Evolutionary conservation across 2,113 vertebrate genomes (phyloP).

Genomic region (Vimba vimba): DNA sequence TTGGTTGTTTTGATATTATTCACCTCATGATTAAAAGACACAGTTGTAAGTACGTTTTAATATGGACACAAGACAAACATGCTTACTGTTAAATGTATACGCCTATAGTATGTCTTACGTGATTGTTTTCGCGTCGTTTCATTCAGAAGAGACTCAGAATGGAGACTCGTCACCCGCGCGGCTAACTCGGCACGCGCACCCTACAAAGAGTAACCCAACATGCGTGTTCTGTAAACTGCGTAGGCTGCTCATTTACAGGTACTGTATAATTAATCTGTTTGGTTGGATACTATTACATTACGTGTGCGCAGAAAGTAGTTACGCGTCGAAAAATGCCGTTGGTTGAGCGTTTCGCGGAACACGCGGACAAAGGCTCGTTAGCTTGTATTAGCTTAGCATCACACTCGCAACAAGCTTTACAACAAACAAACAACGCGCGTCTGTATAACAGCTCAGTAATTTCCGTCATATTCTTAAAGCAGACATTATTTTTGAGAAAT

Average conservation of each 20-base stretch:
- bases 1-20: not conserved
- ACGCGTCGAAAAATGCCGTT: not conserved
- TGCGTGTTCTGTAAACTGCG: not conserved
- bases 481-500: not conserved
- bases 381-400: conserved; percentile 39
- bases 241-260: not conserved
- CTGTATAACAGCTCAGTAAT: not conserved
- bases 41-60: not conserved
- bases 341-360: not conserved
- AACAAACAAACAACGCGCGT: not conserved
- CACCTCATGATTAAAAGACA: not conserved
- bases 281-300: not conserved
- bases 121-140: not conserved
- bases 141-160: not conserved
- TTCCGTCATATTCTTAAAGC: too few species aligned
- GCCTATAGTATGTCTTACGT: not conserved
- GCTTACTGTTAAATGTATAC: not conserved
- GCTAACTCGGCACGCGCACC: conserved; percentile 23
- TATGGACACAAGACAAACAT: not conserved
- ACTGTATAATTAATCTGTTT: not conserved
- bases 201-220: not conserved
- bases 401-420: conserved; percentile 3
- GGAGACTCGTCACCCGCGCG: not conserved
- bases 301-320: not conserved
- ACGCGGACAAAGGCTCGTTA: conserved; percentile 40